phyloP scores from a whole-genome alignment of 2,888 invertebrate species.

The Ophion slaviceki region DNA sequence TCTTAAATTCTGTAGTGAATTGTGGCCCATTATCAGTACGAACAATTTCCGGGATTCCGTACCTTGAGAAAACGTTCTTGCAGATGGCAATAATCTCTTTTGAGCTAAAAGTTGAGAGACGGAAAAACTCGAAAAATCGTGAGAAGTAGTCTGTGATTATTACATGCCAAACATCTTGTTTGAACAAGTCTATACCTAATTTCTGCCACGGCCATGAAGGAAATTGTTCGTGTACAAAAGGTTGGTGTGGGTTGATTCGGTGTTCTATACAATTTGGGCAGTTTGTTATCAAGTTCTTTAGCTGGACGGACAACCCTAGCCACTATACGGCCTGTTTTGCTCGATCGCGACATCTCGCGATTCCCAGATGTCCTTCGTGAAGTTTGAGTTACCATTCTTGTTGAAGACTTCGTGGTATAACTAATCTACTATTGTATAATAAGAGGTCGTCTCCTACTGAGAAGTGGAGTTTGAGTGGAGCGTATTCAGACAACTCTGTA shows the following conservation, averaged over 20 bases:
- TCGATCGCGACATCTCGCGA: constrained; percentile 50
- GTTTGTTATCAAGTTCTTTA: constrained; percentile 50
- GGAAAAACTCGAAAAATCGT: constrained; percentile 53
- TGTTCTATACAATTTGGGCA: constrained; percentile 63
- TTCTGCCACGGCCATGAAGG: constrained; percentile 63
- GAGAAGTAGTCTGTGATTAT: constrained; percentile 60
- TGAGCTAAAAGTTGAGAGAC: constrained; percentile 26
- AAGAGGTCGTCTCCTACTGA: constrained; percentile 64
- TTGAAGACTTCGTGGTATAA: constrained; percentile 66
- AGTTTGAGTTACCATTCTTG: constrained; percentile 65
- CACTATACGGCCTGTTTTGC: constrained; percentile 68
- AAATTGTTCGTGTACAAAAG: constrained; percentile 50
- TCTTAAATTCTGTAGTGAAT: constrained; percentile 31
- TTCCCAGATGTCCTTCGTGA: constrained; percentile 72
- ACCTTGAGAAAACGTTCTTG: constrained; percentile 26
- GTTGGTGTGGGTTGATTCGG: constrained; percentile 47
- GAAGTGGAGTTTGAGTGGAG: constrained; percentile 61
- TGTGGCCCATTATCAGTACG: constrained; percentile 34
- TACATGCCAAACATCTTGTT: constrained; percentile 25
- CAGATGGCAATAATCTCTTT: constrained; percentile 34
- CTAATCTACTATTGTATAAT: constrained; percentile 63
- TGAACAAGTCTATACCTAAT: constrained; percentile 60
- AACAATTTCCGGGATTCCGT: constrained; percentile 36
- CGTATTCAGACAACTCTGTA: constrained; percentile 56
- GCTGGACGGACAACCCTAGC: constrained; percentile 56